Percentiles rank a stretch among this genome's conserved stretches.
Conservation (phyloP, 2,797 vertebrate genomes). For the Muraenolepis orangiensis region DNA sequence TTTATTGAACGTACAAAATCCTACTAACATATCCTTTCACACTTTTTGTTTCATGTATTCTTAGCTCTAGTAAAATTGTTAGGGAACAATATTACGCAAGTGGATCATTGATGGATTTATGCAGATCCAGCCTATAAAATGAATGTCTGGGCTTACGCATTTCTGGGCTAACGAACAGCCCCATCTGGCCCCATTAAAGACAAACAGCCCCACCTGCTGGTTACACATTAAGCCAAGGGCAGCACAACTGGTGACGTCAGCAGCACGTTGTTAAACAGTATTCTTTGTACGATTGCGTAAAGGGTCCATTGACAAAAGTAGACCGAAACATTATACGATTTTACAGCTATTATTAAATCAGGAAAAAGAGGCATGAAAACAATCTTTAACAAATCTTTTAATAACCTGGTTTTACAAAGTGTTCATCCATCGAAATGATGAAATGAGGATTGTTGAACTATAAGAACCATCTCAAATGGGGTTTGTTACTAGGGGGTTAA, state of each 20-base stretch:
- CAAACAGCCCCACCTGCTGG: not conserved
- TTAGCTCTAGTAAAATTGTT: not conserved
- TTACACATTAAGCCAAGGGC: too few species aligned
- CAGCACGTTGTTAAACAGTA: not conserved
- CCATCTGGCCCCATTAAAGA: not conserved
- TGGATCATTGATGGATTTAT: not conserved
- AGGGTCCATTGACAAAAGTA: not conserved
- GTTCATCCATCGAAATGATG: conserved; percentile 26
- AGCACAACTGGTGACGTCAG: not conserved
- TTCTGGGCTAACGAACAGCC: too few species aligned
- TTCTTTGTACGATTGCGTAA: too few species aligned
- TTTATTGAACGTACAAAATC: conserved; percentile 1
- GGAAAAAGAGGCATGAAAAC: not conserved
- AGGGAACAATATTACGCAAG: not conserved
- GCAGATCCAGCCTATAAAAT: not conserved
- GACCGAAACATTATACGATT: not conserved
- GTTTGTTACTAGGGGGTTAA: not conserved
- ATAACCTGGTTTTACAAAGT: not conserved
- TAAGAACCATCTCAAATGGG: not conserved
- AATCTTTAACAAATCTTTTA: not conserved
- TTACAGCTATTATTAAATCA: conserved; percentile 1
- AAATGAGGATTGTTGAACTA: conserved; percentile 17
- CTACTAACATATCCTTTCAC: not conserved
- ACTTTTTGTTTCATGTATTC: not conserved
- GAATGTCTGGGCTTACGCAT: not conserved